Percentiles rank a stretch among this genome's conserved stretches.
These are phyloP conservation scores for Idris sp. DNA, from an alignment of 1,140 invertebrate genomes.

Conservation along the genomic window DNA sequence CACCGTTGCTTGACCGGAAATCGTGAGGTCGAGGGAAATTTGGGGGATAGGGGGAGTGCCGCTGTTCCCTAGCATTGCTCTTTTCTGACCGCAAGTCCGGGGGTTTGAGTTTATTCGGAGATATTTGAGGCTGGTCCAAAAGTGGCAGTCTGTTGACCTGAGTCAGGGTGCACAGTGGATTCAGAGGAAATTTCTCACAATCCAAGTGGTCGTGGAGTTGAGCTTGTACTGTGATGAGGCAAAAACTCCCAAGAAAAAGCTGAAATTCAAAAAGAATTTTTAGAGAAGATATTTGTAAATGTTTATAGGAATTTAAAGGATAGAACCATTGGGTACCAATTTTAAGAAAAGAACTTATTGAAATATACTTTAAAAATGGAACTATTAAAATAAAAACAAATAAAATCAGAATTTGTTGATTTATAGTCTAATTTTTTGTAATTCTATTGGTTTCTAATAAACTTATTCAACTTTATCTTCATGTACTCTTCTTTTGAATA, in stretches of 20 bases:
- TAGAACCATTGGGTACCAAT: too few species aligned
- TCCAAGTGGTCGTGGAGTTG: slow-evolving; percentile 35
- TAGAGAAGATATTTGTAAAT: not conserved
- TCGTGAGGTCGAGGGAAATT: not conserved
- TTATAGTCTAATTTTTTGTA: too few species aligned
- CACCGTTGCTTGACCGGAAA: slow-evolving; percentile 5
- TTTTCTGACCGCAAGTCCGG: slow-evolving; percentile 10
- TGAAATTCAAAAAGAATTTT: too few species aligned
- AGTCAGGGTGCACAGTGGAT: slow-evolving; percentile 9
- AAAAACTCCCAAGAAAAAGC: slow-evolving; percentile 48
- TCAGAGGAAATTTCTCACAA: slow-evolving; percentile 36
- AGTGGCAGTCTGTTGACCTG: slow-evolving; percentile 15
- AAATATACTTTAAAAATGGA: too few species aligned
- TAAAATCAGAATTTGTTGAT: too few species aligned
- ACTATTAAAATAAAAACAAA: too few species aligned
- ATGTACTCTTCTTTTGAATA: slow-evolving; percentile 10
- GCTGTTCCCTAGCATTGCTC: slow-evolving; percentile 2
- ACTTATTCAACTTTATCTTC: not conserved
- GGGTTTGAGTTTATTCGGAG: not conserved
- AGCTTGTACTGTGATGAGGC: slow-evolving; percentile 48
- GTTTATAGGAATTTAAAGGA: too few species aligned
- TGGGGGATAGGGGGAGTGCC: not conserved
- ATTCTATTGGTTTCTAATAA: too few species aligned
- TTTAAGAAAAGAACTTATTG: too few species aligned
- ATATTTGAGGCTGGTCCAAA: slow-evolving; percentile 5